Conservation (phyloP, 2,113 vertebrate genomes). For the Nycticorax nycticorax region DNA sequence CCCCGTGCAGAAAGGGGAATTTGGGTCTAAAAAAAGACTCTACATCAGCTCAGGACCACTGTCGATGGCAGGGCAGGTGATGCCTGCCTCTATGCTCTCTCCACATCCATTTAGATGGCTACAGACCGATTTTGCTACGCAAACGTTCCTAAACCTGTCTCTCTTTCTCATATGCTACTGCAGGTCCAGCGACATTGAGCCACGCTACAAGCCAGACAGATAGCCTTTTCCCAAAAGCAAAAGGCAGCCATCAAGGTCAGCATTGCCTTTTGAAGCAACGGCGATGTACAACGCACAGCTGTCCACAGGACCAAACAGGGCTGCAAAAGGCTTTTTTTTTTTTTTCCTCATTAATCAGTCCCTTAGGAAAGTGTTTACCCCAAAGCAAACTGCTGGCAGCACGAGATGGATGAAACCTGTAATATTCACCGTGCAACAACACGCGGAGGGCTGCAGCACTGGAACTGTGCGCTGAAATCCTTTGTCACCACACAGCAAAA, state of each 20-base stretch:
- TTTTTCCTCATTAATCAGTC: background rate
- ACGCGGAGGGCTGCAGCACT: background rate
- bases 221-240: background rate
- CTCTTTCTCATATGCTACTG: background rate
- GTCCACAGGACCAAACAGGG: background rate
- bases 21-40: background rate
- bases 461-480: background rate
- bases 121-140: accelerated
- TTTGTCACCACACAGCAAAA: background rate
- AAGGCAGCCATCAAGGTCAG: background rate
- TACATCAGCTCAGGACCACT: accelerated
- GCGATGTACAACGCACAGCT: accelerated
- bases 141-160: background rate
- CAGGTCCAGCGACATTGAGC: accelerated
- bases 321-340: background rate
- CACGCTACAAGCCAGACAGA: background rate
- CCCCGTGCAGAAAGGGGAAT: background rate
- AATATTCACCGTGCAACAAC: background rate
- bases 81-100: background rate
- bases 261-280: background rate
- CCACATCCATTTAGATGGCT: background rate
- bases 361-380: slow-evolving; percentile 11
- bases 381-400: slow-evolving; percentile 21
- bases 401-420: slow-evolving; percentile 4
- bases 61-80: background rate